These are phyloP conservation scores for Numida meleagris DNA, from an alignment of 2,113 vertebrate genomes.

Conservation along the genomic window DNA sequence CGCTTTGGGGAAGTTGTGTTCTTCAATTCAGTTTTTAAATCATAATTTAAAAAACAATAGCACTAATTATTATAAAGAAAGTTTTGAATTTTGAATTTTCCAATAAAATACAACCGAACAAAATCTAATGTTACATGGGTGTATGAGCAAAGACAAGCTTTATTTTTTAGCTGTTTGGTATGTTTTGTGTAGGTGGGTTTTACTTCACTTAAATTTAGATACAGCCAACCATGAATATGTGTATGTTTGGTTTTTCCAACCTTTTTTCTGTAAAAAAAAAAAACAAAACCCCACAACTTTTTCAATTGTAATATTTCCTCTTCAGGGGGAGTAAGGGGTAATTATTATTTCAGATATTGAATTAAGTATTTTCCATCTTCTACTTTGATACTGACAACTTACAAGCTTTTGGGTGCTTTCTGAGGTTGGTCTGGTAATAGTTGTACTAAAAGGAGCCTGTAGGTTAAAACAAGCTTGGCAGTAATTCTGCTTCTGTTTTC, in stretches of 20 bases:
- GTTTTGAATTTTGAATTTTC: background rate
- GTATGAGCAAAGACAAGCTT: background rate
- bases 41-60: background rate
- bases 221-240: background rate
- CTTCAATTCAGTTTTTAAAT: background rate
- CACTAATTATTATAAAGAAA: background rate
- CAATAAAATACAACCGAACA: background rate
- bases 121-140: background rate
- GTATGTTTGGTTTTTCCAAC: background rate
- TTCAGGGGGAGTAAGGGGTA: background rate
- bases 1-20: background rate
- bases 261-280: background rate
- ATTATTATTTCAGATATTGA: background rate
- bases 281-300: too few relatives aligned
- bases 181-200: background rate
- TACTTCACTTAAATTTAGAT: background rate
- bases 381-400: background rate
- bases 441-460: background rate
- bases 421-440: background rate
- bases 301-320: background rate
- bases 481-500: slow-evolving; percentile 38
- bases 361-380: background rate
- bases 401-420: background rate
- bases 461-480: background rate
- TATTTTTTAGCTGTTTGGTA: background rate